A percentile compares a stretch with the other conserved stretches of the same genome.
Evolutionary conservation across 1,140 invertebrate species (phyloP).

Genomic region (Hycleus phaleratus): DNA sequence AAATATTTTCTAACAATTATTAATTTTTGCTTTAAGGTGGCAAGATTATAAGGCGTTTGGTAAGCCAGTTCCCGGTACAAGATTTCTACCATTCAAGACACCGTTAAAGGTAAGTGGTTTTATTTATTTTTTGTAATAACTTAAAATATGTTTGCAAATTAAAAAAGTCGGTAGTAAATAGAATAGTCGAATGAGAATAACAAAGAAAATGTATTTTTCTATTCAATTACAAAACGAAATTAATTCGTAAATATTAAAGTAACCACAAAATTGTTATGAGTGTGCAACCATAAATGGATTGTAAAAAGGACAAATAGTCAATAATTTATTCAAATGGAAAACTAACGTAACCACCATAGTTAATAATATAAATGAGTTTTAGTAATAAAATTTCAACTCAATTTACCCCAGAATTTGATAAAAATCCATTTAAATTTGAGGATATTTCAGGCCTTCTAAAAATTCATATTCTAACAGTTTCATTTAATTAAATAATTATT

Average conservation of each 20-base stretch:
- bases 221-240: slow-evolving; percentile 6
- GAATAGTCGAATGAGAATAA: neutral
- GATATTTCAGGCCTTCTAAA: too few species aligned
- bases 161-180: too few species aligned
- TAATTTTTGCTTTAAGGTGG: slow-evolving; percentile 11
- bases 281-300: slow-evolving; percentile 4
- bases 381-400: too few species aligned
- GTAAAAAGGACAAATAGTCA: slow-evolving; percentile 3
- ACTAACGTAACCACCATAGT: too few species aligned
- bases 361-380: too few species aligned
- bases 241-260: slow-evolving; percentile 7
- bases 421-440: too few species aligned
- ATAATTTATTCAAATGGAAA: neutral
- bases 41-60: slow-evolving; percentile 7
- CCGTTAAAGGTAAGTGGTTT: slow-evolving; percentile 15
- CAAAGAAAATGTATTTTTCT: neutral
- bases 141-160: too few species aligned
- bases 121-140: too few species aligned
- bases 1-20: neutral
- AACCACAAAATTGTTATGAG: slow-evolving; percentile 1
- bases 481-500: too few species aligned
- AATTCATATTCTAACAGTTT: too few species aligned
- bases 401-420: too few species aligned
- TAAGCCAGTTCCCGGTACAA: slow-evolving; percentile 6
- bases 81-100: slow-evolving; percentile 16